Conservation (phyloP, 2,113 vertebrate genomes). For the Bubalus kerabau region DNA sequence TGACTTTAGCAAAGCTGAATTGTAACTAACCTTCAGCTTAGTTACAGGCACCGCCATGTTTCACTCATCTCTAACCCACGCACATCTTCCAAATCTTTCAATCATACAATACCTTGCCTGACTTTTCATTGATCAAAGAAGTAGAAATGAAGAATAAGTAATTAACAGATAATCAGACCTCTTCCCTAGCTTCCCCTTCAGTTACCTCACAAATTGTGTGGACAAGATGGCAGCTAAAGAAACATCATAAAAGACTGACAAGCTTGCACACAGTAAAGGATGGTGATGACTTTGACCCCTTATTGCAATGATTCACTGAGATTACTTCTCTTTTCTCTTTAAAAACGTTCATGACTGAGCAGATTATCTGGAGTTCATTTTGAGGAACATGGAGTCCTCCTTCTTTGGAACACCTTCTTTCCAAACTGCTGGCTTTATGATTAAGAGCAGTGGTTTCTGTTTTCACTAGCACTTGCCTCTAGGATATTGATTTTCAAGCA, state of each 20-base stretch:
- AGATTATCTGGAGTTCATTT: background rate
- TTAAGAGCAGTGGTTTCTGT: background rate
- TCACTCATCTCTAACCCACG: background rate
- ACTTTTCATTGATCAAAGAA: background rate
- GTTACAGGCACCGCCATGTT: background rate
- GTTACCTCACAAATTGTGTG: background rate
- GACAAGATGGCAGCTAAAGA: background rate
- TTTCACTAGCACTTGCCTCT: background rate
- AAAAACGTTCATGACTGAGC: background rate
- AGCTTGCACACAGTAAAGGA: no score
- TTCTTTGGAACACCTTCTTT: background rate
- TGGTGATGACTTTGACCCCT: background rate
- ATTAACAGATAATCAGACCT: background rate
- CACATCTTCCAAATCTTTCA: background rate
- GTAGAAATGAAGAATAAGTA: background rate
- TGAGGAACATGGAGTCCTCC: background rate
- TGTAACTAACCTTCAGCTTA: background rate
- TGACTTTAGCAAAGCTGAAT: background rate
- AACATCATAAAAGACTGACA: no score
- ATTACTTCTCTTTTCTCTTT: background rate
- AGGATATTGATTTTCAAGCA: background rate
- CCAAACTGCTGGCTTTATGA: background rate
- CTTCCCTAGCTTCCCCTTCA: background rate
- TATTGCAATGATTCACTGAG: background rate
- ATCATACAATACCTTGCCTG: background rate